phyloP scores from a whole-genome alignment of 2,888 invertebrate species.

The Colostygia pectinataria region DNA sequence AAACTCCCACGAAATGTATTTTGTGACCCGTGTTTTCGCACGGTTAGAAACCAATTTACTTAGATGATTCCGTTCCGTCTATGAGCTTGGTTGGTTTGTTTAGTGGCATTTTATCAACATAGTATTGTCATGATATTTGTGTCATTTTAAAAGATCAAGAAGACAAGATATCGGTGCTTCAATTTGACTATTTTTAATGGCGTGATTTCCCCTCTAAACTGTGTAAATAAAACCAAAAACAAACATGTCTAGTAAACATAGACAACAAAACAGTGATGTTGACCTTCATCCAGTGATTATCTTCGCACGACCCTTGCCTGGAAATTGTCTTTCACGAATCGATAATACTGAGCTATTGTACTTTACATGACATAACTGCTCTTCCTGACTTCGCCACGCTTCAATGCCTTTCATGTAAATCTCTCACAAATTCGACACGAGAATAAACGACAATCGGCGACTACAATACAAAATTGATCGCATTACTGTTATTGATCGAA shows the following conservation, averaged over 20 bases:
- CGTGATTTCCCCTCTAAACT: too few relatives aligned
- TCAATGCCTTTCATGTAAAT: conserved; percentile 16
- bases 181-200: too few relatives aligned
- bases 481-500: conserved; percentile 7
- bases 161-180: too few relatives aligned
- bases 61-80: too few relatives aligned
- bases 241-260: conserved; percentile 6
- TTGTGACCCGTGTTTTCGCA: too few relatives aligned
- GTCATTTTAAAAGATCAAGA: too few relatives aligned
- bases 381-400: conserved; percentile 7
- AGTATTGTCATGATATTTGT: too few relatives aligned
- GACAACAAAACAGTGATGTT: conserved; percentile 6
- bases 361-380: conserved; percentile 39
- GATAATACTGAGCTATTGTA: conserved; percentile 53
- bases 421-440: conserved; percentile 26
- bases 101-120: too few relatives aligned
- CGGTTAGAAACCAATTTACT: too few relatives aligned
- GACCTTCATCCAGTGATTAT: conserved; percentile 30
- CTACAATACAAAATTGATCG: conserved; percentile 20
- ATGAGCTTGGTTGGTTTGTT: too few relatives aligned
- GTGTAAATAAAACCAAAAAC: too few relatives aligned
- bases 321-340: conserved; percentile 70
- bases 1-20: too few relatives aligned
- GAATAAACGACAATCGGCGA: conserved; percentile 18
- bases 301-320: conserved; percentile 42